These are phyloP conservation scores for Tyrannus savana DNA, from an alignment of 2,113 vertebrate genomes.

Conservation along the genomic window DNA sequence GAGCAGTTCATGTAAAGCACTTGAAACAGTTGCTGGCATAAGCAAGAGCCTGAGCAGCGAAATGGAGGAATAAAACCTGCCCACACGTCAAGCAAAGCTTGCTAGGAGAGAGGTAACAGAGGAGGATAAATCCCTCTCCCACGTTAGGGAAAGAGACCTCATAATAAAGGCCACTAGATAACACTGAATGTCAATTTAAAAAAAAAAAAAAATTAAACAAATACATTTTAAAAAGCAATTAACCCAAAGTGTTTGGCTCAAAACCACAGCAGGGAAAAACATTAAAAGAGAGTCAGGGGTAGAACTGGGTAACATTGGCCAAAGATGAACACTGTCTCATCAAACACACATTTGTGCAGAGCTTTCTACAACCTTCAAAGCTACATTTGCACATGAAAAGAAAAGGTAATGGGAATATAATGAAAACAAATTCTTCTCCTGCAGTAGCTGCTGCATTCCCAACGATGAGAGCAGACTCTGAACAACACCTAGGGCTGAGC, in stretches of 20 bases:
- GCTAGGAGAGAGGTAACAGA: neutral
- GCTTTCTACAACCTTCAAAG: neutral
- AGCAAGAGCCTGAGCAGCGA: neutral
- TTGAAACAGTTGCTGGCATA: accelerated
- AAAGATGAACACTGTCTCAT: accelerated
- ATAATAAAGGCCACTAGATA: accelerated
- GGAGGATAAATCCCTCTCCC: neutral
- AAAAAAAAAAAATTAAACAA: neutral
- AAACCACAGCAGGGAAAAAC: neutral
- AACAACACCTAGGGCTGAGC: neutral
- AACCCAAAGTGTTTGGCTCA: neutral
- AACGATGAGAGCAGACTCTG: neutral
- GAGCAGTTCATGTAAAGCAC: accelerated
- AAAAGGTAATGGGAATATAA: neutral
- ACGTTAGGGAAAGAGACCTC: neutral
- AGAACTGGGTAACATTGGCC: neutral
- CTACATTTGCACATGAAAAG: neutral
- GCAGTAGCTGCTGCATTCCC: neutral
- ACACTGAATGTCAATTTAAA: neutral
- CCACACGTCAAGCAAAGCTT: accelerated
- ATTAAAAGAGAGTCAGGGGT: neutral
- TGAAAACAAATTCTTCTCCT: neutral
- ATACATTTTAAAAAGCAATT: neutral
- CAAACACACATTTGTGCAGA: accelerated
- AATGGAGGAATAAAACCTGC: neutral